These are phyloP conservation scores for Pterois miles DNA, from an alignment of 2,797 vertebrate species.

Conservation along the genomic window DNA sequence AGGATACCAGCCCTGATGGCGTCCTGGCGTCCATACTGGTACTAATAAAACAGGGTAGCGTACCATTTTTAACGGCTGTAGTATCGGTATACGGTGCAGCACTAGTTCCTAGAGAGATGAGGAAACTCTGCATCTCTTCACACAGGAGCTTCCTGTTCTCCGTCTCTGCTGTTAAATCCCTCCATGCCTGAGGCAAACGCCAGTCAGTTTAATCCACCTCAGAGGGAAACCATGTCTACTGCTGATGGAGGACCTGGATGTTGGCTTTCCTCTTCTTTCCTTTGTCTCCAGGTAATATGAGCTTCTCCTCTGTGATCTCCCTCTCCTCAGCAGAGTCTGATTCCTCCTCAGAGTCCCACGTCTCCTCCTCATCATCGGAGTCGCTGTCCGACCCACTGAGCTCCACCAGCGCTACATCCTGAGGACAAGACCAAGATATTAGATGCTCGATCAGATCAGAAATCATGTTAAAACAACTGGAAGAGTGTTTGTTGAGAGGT, in stretches of 20 bases:
- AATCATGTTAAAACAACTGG: too few relatives aligned
- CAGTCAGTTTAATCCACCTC: not conserved
- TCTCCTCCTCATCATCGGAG: conserved; percentile 76
- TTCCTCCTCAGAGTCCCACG: conserved; percentile 41
- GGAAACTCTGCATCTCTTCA: not conserved
- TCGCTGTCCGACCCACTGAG: conserved; percentile 80
- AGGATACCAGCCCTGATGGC: too few relatives aligned
- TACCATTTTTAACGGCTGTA: too few relatives aligned
- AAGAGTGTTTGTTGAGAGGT: too few relatives aligned
- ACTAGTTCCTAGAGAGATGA: conserved; percentile 24
- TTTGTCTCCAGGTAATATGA: conserved; percentile 84
- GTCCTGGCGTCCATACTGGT: too few relatives aligned
- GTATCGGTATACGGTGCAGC: too few relatives aligned
- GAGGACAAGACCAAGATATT: not conserved
- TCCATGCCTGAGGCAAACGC: not conserved
- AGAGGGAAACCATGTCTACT: not conserved
- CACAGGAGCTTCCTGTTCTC: not conserved
- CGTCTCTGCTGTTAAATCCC: not conserved
- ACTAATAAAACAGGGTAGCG: too few relatives aligned
- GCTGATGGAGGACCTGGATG: conserved; percentile 86
- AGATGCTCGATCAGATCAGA: not conserved
- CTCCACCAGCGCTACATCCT: conserved; percentile 93
- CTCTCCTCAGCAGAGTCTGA: conserved; percentile 71
- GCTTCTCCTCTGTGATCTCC: conserved; percentile 83
- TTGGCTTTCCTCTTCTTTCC: conserved; percentile 76